These are phyloP conservation scores for Archaeoteleia sp. DNA, from an alignment of 2,888 invertebrate genomes.

Conservation along the genomic window DNA sequence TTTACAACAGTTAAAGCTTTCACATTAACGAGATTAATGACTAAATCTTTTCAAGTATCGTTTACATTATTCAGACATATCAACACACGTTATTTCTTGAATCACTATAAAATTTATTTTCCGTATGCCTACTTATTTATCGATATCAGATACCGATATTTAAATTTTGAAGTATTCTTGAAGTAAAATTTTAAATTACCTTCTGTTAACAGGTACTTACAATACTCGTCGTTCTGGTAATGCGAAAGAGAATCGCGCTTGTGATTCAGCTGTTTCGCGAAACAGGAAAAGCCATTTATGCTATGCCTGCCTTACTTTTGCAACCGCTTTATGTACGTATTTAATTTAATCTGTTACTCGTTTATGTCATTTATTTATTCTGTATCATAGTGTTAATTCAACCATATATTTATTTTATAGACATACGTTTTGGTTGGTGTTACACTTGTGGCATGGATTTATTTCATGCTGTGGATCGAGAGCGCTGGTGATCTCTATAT, in stretches of 20 bases:
- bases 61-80: no score
- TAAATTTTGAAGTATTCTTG: conserved; percentile 1
- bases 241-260: conserved; percentile 80
- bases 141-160: background rate
- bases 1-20: background rate
- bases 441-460: conserved; percentile 78
- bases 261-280: conserved; percentile 81
- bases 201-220: conserved; percentile 70
- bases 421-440: conserved; percentile 78
- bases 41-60: background rate
- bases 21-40: no score
- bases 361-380: conserved; percentile 5
- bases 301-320: conserved; percentile 79
- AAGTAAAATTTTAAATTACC: conserved; percentile 8
- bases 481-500: conserved; percentile 77
- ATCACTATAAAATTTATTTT: no score
- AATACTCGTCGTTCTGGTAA: conserved; percentile 77
- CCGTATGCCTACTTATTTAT: no score
- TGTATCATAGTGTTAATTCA: no score
- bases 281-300: conserved; percentile 80
- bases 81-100: no score
- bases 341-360: background rate
- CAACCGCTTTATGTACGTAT: conserved; percentile 79
- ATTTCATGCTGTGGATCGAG: conserved; percentile 80
- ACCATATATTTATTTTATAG: no score